Evolutionary conservation across 1,140 invertebrate genomes (phyloP), one percentile per base, ranked within the genome.

Genomic region (Leptonema lineaticorne): DNA sequence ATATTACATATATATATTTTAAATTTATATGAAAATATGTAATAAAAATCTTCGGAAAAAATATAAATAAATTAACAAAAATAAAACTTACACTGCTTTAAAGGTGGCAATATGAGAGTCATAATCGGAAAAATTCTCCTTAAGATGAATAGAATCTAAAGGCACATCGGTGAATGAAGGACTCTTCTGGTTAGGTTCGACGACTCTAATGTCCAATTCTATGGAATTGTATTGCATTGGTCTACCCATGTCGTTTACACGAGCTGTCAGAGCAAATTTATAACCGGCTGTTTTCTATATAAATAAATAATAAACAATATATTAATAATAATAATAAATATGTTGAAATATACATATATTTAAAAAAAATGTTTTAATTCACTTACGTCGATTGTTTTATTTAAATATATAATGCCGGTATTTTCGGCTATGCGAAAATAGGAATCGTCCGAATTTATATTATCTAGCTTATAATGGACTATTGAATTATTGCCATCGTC

Each of bases 131-230:
- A 88, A 87, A 78, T 90, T 89, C 81, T 95, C 93, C 67, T 83
- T 83, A 26, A 95, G 79, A 68, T 79, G 80, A 66, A 93, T 89
- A 62, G 85, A 84, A 4, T 83, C 78, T 50, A 79, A 72, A 11
- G 85, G 84, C 63, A 84, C 79, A 67, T 85, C 80, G 50, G 85
- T 82, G 74, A 92, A 92, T 37, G 81, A 84, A 50, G 94, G 94
- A 41, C 92, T 88, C 78, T 94, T 93, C 78, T 93, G 94, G 75
- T 92, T 88, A 1, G 92, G 92, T 75, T 93, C 92, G 0, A 95
- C 91, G 18, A 96, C 92, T 68, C 87, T 85, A 70, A 96, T 92
- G 69, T 89, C 86, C 68, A 96, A 84, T 75, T 89, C 87, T 62
- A 92, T 92, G 46, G 83, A 83, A 70, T 86, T 86, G 68, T 83